Evolutionary conservation across 2,797 vertebrate species (phyloP).

Genomic region (Echeneis naucrates): DNA sequence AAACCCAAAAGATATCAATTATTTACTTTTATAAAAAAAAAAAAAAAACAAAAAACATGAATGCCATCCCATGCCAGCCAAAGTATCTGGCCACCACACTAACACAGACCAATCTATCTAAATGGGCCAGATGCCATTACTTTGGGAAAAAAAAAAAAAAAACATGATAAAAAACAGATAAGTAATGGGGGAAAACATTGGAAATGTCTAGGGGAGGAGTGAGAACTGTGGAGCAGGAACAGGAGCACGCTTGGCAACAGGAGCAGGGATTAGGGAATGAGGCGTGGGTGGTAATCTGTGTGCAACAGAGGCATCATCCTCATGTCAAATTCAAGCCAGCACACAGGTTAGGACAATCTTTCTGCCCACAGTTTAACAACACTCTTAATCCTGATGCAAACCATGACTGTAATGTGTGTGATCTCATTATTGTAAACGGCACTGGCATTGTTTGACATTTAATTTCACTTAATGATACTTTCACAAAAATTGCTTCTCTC

Average conservation of each 20-base stretch:
- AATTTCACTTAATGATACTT: slow-evolving; percentile 11
- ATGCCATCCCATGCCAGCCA: slow-evolving; percentile 73
- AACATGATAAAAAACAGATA: slow-evolving; percentile 51
- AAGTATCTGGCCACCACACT: slow-evolving; percentile 52
- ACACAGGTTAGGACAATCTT: slow-evolving; percentile 69
- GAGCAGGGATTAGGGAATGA: slow-evolving; percentile 76
- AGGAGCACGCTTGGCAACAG: slow-evolving; percentile 67
- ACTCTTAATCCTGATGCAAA: slow-evolving; percentile 39
- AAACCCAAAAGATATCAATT: slow-evolving; percentile 33
- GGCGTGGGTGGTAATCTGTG: slow-evolving; percentile 84
- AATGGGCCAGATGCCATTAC: slow-evolving; percentile 32
- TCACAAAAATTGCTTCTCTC: slow-evolving; percentile 14
- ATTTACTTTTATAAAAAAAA: slow-evolving; percentile 74
- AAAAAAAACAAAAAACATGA: too few relatives aligned
- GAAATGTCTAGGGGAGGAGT: slow-evolving; percentile 65
- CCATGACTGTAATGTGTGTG: slow-evolving; percentile 50
- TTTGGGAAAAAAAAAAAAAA: slow-evolving; percentile 36
- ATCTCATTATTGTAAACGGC: not conserved
- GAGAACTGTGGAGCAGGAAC: slow-evolving; percentile 53
- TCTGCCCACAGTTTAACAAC: slow-evolving; percentile 53
- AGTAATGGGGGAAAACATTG: slow-evolving; percentile 63
- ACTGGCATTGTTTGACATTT: slow-evolving; percentile 6
- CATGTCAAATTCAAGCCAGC: slow-evolving; percentile 79
- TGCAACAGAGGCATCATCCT: slow-evolving; percentile 83
- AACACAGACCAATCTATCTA: slow-evolving; percentile 72